These are phyloP conservation scores for Azorinus chamasolen DNA, from an alignment of 2,888 invertebrate species.

Conservation along the genomic window DNA sequence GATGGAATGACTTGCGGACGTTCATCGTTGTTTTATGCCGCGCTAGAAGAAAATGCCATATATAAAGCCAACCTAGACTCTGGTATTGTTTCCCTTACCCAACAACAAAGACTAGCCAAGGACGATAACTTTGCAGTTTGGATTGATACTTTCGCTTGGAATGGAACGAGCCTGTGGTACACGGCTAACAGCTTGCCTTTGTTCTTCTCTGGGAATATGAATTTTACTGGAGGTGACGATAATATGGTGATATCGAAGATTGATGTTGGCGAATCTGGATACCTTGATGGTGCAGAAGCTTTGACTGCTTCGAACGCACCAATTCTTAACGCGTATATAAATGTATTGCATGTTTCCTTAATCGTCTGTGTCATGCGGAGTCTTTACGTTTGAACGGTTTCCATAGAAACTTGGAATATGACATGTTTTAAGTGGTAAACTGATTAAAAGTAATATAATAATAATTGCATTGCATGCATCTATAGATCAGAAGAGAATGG, in stretches of 20 bases:
- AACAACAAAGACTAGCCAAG: slow-evolving; percentile 20
- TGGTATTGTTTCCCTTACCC: slow-evolving; percentile 11
- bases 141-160: slow-evolving; percentile 59
- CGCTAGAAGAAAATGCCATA: slow-evolving; percentile 45
- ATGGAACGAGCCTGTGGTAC: slow-evolving; percentile 63
- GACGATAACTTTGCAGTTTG: slow-evolving; percentile 36
- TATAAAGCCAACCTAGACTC: slow-evolving; percentile 11
- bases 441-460: no score
- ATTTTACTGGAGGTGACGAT: slow-evolving; percentile 32
- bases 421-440: no score
- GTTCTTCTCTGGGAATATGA: slow-evolving; percentile 32
- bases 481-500: no score
- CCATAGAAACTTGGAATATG: no score
- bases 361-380: no score
- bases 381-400: no score
- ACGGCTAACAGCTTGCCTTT: slow-evolving; percentile 46
- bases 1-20: slow-evolving; percentile 60
- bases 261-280: slow-evolving; percentile 42
- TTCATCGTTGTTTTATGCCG: slow-evolving; percentile 44
- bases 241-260: slow-evolving; percentile 61
- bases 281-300: slow-evolving; percentile 29
- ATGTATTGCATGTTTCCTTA: no score
- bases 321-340: no score
- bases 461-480: no score
- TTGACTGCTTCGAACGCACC: no score